Base-by-base conservation (phyloP, 2,113 vertebrate genomes). In the Xiphias gladius region DNA sequence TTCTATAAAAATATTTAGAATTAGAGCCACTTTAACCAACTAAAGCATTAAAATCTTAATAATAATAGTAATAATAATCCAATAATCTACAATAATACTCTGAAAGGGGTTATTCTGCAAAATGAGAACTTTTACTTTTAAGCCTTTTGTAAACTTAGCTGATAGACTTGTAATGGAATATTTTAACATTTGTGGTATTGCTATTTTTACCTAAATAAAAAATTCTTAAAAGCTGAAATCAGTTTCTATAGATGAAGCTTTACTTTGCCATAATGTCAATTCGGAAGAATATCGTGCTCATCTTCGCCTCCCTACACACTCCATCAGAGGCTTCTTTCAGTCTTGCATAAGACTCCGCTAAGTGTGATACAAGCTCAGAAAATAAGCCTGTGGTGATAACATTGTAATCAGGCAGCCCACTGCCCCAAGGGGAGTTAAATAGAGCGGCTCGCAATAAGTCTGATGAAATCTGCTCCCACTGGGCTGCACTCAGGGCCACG, bases 381-480 rank as follows among this genome's bases (percentile, higher is more conserved):
- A n/a, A n/a, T 84, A 78, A 77, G 48, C 39, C 22, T 70, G 80
- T 61, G 26, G 73, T 62, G 72, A 80, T 78, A 80, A 71, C 48
- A 57, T 41, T 67, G 74, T 78, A 74, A 89, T 87, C 87, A 85
- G 63, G 32, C 58, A 41, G 79, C 57, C 62, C 54, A 26, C 71
- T 78, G 63, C 66, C 79, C 76, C 52, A 32, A 11, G 2, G 79
- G 81, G 59, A 16, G 54, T 61, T 74, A 71, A 84, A 89, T 79
- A 67, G 55, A 88, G 64, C 48, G 0, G 68, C 52, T 79, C 7
- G 50, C 76, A 74, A 86, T 82, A 86, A 82, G 24, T 80, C 70
- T 73, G 67, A 87, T 89, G 37, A 77, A 84, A 80, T 81, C 32
- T 89, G 72, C 63, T 68, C 80, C 84, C 6, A 32, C 67, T 75